Evolutionary conservation across 2,113 vertebrate species (phyloP), one percentile per base, ranked within the genome.

Genomic region (Callipepla squamata): DNA sequence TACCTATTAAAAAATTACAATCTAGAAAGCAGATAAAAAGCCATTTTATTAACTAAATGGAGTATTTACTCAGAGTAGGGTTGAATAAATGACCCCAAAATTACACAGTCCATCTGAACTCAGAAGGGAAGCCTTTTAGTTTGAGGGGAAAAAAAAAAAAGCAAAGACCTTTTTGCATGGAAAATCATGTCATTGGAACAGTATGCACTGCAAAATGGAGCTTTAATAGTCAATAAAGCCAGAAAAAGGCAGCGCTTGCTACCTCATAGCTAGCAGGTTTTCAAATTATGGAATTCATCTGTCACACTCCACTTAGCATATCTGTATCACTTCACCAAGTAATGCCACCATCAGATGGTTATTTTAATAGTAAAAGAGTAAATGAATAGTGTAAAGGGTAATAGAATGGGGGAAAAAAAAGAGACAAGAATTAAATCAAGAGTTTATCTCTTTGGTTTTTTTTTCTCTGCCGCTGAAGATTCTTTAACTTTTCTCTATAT

Each of bases 221-320:
- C 28, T 96, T 96, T 96, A 96, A 92, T 83, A 96, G 95, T 93
- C 95, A 95, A 92, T 96, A 97, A 97, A 96, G 76, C 55, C 62
- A 85, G 81, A 69, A 90, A 95, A 79, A 96, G 40, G 44, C 74
- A 77, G 86, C 80, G 53, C 90, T 92, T 94, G 63, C 82, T 93
- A 77, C 89, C 85, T 97, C 50, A 30, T 72, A 96, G 75, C 78
- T 95, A 87, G 61, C 85, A 95, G 84, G 68, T 86, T 96, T 97
- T 95, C 94, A 95, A 93, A 97, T 97, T 94, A 96, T 40, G 80
- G 87, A 96, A 96, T 95, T 97, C 74, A 97, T 97, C 96, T 94
- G 93, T 97, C 93, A 96, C 90, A 92, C 90, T 86, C 85, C 83
- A 95, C 77, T 97, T 97, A 94, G 81, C 89, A 78, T 93, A 94